Conservation (phyloP, 2,888 invertebrate species). For the Cantharis lateralis region DNA sequence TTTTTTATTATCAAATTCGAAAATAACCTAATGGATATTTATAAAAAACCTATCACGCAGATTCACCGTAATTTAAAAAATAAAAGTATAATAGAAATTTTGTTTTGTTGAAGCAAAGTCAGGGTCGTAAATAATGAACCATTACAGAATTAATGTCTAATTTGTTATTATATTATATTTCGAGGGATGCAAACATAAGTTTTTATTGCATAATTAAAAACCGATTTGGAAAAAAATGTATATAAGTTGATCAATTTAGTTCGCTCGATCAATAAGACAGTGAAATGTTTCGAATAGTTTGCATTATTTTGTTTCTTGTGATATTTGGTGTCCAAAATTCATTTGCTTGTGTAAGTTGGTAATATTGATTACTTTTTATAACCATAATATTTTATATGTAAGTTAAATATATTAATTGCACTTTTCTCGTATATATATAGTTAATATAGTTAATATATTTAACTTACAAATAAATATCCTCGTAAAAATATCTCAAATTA, state of each 20-base stretch:
- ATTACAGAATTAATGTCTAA: not conserved
- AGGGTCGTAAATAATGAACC: not conserved
- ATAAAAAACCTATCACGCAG: not conserved
- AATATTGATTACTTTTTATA: not conserved
- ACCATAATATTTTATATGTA: too few relatives aligned
- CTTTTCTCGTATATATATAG: too few relatives aligned
- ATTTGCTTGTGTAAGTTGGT: not conserved
- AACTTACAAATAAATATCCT: too few relatives aligned
- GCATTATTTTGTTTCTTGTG: not conserved
- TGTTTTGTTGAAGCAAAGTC: not conserved
- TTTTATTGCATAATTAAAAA: not conserved
- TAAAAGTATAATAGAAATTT: not conserved
- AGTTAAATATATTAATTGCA: too few relatives aligned
- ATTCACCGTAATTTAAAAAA: not conserved
- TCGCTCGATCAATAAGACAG: not conserved
- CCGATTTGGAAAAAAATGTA: not conserved
- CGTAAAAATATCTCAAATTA: too few relatives aligned
- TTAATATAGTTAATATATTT: too few relatives aligned
- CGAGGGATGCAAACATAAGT: not conserved
- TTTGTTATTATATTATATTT: not conserved
- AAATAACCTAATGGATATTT: too few relatives aligned
- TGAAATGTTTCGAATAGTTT: not conserved
- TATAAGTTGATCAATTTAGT: not conserved
- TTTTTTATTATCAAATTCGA: too few relatives aligned
- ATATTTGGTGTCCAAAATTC: not conserved